Conservation (phyloP, 2,113 vertebrate genomes). For the Halichoeres trimaculatus region DNA sequence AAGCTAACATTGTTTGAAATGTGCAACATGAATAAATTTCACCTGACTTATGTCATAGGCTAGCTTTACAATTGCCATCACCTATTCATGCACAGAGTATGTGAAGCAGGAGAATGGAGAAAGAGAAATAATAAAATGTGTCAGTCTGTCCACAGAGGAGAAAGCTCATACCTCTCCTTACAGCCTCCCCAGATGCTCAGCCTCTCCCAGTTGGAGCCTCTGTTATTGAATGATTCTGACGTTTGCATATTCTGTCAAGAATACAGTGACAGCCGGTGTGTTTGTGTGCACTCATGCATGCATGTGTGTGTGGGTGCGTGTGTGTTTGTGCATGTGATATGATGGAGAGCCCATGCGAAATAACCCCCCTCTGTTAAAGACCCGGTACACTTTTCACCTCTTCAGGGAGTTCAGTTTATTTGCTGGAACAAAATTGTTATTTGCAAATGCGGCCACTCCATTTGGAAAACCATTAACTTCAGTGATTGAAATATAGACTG, state of each 20-base stretch:
- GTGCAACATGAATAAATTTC: neutral
- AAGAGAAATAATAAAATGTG: slow-evolving; percentile 41
- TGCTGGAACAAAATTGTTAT: slow-evolving; percentile 68
- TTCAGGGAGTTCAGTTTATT: slow-evolving; percentile 72
- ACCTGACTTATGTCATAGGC: neutral
- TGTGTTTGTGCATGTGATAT: slow-evolving; percentile 36
- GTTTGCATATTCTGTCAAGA: slow-evolving; percentile 53
- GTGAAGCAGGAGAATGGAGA: neutral
- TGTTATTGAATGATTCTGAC: slow-evolving; percentile 59
- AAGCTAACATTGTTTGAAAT: slow-evolving; percentile 1
- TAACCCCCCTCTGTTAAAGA: slow-evolving; percentile 35
- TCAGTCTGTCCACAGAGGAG: slow-evolving; percentile 28
- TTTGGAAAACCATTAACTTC: slow-evolving; percentile 71
- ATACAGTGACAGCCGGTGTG: slow-evolving; percentile 31
- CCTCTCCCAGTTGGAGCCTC: slow-evolving; percentile 29
- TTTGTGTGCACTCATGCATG: slow-evolving; percentile 1
- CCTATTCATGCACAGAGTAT: slow-evolving; percentile 2
- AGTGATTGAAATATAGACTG: slow-evolving; percentile 71
- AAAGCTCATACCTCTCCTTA: slow-evolving; percentile 31
- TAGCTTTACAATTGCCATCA: neutral
- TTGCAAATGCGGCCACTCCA: slow-evolving; percentile 68
- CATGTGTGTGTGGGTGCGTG: neutral
- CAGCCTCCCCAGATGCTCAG: slow-evolving; percentile 49
- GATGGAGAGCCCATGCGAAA: slow-evolving; percentile 43
- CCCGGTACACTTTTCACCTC: slow-evolving; percentile 61